phyloP scores from a whole-genome alignment of 2,888 invertebrate species.

The Mimachlamys varia region DNA sequence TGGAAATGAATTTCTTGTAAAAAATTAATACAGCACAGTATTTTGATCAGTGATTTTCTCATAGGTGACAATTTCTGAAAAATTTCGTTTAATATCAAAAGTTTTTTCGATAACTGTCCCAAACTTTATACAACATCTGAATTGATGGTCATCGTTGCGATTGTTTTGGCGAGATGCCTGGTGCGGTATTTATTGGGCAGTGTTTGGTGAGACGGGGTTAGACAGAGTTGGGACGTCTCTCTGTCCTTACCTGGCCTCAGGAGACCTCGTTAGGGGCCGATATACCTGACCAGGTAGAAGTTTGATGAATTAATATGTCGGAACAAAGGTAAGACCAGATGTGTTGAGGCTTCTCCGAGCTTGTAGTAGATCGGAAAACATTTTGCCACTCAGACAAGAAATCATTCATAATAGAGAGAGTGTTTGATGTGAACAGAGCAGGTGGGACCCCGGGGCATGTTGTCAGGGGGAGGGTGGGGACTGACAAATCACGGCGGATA shows the following conservation, averaged over 20 bases:
- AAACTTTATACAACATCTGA: too few relatives aligned
- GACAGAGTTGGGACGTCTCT: not conserved
- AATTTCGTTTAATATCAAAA: too few relatives aligned
- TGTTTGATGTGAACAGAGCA: not conserved
- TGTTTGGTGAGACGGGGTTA: not conserved
- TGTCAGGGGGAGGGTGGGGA: conserved; percentile 32
- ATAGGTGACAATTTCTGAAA: too few relatives aligned
- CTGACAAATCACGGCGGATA: not conserved
- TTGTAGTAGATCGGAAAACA: conserved; percentile 26
- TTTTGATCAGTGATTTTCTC: too few relatives aligned
- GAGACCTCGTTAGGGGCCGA: conserved; percentile 14
- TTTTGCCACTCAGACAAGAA: conserved; percentile 25
- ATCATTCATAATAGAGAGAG: not conserved
- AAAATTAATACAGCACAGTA: too few relatives aligned
- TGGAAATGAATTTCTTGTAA: too few relatives aligned
- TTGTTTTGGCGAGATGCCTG: not conserved
- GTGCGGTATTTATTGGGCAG: not conserved
- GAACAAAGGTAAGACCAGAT: conserved; percentile 31
- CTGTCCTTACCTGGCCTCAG: not conserved
- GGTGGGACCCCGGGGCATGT: conserved; percentile 4
- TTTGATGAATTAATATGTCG: conserved; percentile 34
- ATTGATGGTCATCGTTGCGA: too few relatives aligned
- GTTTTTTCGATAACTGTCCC: too few relatives aligned
- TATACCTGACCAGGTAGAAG: conserved; percentile 15
- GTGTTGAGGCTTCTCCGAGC: not conserved